Conservation (phyloP, 1,140 invertebrate species). For the Drosophila bocki region DNA sequence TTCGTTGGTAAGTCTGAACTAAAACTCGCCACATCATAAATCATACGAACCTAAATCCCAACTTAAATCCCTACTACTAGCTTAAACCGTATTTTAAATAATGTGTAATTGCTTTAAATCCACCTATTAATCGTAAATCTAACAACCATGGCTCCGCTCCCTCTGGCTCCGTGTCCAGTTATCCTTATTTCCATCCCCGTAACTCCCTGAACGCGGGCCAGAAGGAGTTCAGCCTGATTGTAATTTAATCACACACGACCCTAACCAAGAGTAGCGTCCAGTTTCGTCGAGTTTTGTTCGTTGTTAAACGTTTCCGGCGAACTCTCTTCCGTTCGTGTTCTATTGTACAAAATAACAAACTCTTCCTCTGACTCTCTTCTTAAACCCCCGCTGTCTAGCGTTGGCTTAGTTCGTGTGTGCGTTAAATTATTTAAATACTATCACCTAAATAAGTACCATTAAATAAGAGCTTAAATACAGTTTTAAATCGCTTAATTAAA, state of each 20-base stretch:
- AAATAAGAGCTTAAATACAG: constrained; percentile 58
- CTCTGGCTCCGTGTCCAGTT: constrained; percentile 11
- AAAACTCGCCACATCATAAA: constrained; percentile 67
- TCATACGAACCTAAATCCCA: constrained; percentile 39
- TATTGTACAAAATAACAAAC: constrained; percentile 38
- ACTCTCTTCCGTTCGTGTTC: not conserved
- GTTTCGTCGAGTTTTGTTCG: constrained; percentile 27
- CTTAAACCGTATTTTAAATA: constrained; percentile 67
- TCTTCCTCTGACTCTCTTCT: constrained; percentile 2
- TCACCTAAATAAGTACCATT: constrained; percentile 59
- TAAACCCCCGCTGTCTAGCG: constrained; percentile 2
- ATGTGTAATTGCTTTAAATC: constrained; percentile 70
- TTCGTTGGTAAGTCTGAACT: constrained; percentile 92
- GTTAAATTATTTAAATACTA: constrained; percentile 86
- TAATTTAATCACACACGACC: constrained; percentile 73
- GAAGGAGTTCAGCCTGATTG: constrained; percentile 50
- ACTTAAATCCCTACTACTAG: constrained; percentile 49
- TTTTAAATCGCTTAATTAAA: constrained; percentile 68
- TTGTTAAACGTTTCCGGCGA: constrained; percentile 24
- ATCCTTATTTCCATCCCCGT: not conserved
- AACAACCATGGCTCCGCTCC: constrained; percentile 27
- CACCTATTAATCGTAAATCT: constrained; percentile 45
- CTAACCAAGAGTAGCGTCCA: constrained; percentile 36
- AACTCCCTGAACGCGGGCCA: constrained; percentile 21
- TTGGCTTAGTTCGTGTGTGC: constrained; percentile 82